These are phyloP conservation scores for Elephantulus edwardii DNA, from an alignment of 2,113 vertebrate genomes.

Conservation along the genomic window DNA sequence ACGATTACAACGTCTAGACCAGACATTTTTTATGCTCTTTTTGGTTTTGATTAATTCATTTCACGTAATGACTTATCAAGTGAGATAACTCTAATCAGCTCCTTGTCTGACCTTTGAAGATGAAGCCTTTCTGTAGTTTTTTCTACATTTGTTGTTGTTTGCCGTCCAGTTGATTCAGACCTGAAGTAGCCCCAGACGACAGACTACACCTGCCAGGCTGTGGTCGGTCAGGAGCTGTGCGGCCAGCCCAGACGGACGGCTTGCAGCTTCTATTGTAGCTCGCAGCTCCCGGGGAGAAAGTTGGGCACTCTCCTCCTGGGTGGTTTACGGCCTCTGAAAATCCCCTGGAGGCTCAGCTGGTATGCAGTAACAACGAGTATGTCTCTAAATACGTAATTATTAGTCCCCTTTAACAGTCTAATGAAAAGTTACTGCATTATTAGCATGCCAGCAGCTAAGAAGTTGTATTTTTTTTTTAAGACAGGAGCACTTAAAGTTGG, in stretches of 20 bases:
- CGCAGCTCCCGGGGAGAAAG: too few species aligned
- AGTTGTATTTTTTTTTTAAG: slow-evolving; percentile 15
- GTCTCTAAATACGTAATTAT: too few species aligned
- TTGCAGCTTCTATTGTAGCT: too few species aligned
- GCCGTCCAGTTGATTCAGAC: not conserved
- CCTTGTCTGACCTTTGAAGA: not conserved
- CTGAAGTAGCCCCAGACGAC: not conserved
- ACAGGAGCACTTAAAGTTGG: not conserved
- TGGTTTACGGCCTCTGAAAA: too few species aligned
- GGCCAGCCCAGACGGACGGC: too few species aligned
- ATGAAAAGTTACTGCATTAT: not conserved
- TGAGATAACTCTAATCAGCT: not conserved
- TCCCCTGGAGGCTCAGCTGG: too few species aligned
- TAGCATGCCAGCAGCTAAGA: not conserved
- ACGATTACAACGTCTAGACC: too few species aligned
- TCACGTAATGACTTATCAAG: not conserved
- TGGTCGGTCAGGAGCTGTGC: not conserved
- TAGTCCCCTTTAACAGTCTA: not conserved
- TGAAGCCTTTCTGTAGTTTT: not conserved
- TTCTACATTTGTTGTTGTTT: not conserved
- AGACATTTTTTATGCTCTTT: not conserved
- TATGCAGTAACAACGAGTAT: too few species aligned
- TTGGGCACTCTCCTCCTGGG: too few species aligned
- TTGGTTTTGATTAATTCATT: not conserved
- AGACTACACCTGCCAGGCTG: not conserved